These are phyloP conservation scores for Venturia canescens DNA, from an alignment of 1,140 invertebrate genomes.

Conservation along the genomic window DNA sequence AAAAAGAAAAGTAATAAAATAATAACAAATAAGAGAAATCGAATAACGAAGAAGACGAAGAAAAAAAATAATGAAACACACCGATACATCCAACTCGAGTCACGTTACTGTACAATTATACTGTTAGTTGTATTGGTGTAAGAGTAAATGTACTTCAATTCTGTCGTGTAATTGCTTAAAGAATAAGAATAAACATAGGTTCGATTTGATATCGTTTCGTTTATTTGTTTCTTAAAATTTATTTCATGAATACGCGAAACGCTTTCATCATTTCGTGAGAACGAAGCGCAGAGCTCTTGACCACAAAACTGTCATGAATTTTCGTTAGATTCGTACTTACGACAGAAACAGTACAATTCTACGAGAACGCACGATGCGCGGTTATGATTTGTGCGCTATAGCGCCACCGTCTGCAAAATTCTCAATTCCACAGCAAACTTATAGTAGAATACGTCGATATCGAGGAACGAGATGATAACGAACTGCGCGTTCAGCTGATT, in stretches of 20 bases:
- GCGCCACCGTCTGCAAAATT: neutral
- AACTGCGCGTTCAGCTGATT: too few relatives aligned
- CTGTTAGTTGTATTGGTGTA: slow-evolving; percentile 70
- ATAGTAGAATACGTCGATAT: too few relatives aligned
- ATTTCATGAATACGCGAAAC: too few relatives aligned
- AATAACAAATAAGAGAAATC: slow-evolving; percentile 44
- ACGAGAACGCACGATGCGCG: neutral
- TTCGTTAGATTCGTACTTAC: neutral
- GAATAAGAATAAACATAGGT: slow-evolving; percentile 74
- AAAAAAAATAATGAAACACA: slow-evolving; percentile 21
- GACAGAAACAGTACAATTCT: neutral
- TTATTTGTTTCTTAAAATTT: too few relatives aligned
- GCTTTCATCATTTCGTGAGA: too few relatives aligned
- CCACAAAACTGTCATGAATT: neutral
- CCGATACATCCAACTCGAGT: slow-evolving; percentile 66
- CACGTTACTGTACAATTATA: slow-evolving; percentile 73
- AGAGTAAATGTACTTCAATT: slow-evolving; percentile 75
- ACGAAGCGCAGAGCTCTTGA: neutral
- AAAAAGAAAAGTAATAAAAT: slow-evolving; percentile 40
- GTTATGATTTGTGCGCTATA: neutral
- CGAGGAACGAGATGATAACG: neutral
- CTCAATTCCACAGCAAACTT: neutral
- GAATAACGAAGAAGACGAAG: slow-evolving; percentile 53
- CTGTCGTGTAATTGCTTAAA: slow-evolving; percentile 77
- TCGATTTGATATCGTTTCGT: slow-evolving; percentile 46